Evolutionary conservation across 2,797 vertebrate species (phyloP).

Genomic region (Sebastolobus altivelis): DNA sequence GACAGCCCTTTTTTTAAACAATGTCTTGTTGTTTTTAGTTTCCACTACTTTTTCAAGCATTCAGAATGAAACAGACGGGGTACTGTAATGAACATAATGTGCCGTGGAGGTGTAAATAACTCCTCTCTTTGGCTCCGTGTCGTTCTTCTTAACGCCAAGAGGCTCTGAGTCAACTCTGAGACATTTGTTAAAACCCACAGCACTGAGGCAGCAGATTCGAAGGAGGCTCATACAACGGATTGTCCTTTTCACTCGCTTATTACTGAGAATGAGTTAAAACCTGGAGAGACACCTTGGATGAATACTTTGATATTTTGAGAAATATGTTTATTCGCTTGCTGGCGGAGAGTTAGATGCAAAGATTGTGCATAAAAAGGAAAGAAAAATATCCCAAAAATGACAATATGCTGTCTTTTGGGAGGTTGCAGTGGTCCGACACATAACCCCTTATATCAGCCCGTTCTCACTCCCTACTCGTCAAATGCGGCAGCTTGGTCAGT

Average conservation of each 20-base stretch:
- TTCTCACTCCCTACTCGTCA: too few relatives aligned
- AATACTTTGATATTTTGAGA: background rate
- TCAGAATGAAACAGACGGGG: background rate
- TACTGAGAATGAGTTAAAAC: background rate
- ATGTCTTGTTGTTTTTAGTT: background rate
- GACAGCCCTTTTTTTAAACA: background rate
- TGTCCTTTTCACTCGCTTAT: background rate
- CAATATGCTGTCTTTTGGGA: too few relatives aligned
- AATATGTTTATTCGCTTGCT: background rate
- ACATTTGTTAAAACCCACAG: background rate
- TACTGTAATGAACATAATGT: background rate
- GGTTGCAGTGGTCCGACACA: background rate
- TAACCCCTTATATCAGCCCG: too few relatives aligned
- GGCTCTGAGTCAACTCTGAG: background rate
- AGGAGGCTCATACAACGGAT: background rate
- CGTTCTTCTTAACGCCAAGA: background rate
- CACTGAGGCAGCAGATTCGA: background rate
- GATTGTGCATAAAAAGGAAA: too few relatives aligned
- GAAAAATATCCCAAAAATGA: too few relatives aligned
- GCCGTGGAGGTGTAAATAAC: constrained; percentile 7
- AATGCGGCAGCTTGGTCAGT: too few relatives aligned
- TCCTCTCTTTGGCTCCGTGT: background rate
- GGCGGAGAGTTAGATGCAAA: background rate
- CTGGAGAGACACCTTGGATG: background rate
- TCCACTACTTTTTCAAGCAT: background rate